Conservation (phyloP, 2,888 invertebrate genomes). For the Dilophus febrilis region DNA sequence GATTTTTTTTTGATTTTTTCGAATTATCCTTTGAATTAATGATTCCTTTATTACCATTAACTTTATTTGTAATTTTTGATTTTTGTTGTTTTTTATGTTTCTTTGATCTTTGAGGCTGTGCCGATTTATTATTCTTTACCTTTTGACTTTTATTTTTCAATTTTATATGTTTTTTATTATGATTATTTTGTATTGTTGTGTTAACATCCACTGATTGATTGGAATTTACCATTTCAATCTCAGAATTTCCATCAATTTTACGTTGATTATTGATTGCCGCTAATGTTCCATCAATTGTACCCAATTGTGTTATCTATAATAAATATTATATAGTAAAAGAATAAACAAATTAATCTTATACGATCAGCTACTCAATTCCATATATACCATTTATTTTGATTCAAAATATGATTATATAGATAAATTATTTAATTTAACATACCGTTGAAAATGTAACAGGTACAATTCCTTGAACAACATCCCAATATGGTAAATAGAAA, state of each 20-base stretch:
- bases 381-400: no score
- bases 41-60: not conserved
- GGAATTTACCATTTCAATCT: no score
- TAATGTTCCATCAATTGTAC: slow-evolving; percentile 1
- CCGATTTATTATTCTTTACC: not conserved
- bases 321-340: no score
- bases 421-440: slow-evolving; percentile 15
- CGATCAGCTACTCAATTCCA: no score
- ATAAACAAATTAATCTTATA: no score
- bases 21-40: not conserved
- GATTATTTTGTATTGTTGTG: no score
- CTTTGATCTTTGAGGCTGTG: not conserved
- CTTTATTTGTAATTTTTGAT: not conserved
- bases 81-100: not conserved
- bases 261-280: not conserved
- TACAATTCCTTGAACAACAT: slow-evolving; percentile 33
- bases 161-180: no score
- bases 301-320: not conserved
- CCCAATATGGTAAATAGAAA: slow-evolving; percentile 42
- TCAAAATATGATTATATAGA: no score
- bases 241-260: no score
- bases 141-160: not conserved
- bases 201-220: no score
- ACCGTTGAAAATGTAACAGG: slow-evolving; percentile 38
- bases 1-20: slow-evolving; percentile 12